Conservation (phyloP, 2,113 vertebrate species). For the Myocastor coypus region DNA sequence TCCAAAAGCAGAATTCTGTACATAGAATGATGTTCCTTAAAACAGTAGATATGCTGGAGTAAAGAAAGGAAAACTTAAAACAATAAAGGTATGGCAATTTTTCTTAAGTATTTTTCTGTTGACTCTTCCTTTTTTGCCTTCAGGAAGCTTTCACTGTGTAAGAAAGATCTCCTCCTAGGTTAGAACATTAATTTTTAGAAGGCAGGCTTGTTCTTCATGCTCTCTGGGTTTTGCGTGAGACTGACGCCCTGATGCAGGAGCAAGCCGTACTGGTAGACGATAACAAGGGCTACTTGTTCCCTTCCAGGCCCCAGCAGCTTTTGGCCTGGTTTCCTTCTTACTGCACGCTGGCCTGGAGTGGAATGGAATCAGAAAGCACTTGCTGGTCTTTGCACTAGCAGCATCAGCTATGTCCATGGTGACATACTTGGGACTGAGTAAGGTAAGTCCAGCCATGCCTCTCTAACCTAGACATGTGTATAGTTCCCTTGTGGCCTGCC, state of each 20-base stretch:
- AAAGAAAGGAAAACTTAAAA: not conserved
- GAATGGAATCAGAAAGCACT: slow-evolving; percentile 98
- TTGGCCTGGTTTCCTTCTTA: slow-evolving; percentile 98
- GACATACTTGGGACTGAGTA: slow-evolving; percentile 96
- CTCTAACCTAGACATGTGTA: not conserved
- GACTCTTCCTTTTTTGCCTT: not conserved
- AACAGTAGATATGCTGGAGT: not conserved
- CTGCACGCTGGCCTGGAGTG: slow-evolving; percentile 98
- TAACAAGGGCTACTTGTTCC: slow-evolving; percentile 22
- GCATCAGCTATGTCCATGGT: slow-evolving; percentile 96
- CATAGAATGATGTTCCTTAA: not conserved
- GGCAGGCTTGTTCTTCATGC: not conserved
- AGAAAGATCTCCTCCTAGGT: not conserved
- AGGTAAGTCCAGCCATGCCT: slow-evolving; percentile 87
- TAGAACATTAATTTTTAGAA: slow-evolving; percentile 45
- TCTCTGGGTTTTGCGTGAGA: not conserved
- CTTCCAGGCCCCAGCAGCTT: slow-evolving; percentile 96
- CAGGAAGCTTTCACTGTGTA: not conserved
- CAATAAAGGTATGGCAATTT: not conserved
- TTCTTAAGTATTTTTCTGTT: slow-evolving; percentile 36
- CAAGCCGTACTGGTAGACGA: not conserved
- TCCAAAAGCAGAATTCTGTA: not conserved
- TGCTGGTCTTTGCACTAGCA: slow-evolving; percentile 96
- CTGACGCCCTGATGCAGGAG: slow-evolving; percentile 23
- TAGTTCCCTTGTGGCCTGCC: not conserved